Conservation (phyloP, 2,888 invertebrate genomes). For the Aplocera efformata region DNA sequence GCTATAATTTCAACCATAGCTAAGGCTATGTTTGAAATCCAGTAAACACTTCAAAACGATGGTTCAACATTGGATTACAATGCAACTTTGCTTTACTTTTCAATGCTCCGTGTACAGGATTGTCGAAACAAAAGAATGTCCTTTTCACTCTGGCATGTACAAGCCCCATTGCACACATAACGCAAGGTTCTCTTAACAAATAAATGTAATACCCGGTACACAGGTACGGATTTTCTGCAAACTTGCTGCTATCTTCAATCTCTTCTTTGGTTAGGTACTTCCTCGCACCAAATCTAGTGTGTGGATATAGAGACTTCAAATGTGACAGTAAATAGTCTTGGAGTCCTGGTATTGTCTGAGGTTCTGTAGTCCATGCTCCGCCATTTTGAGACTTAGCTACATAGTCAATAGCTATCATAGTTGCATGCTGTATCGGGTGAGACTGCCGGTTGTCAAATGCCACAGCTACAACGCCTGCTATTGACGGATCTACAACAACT, state of each 20-base stretch:
- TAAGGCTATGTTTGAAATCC: constrained; percentile 62
- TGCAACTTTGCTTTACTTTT: constrained; percentile 88
- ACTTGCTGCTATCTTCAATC: constrained; percentile 27
- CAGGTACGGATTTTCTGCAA: constrained; percentile 84
- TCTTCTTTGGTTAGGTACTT: constrained; percentile 52
- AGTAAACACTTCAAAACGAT: constrained; percentile 93
- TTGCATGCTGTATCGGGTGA: constrained; percentile 90
- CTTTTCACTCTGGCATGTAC: constrained; percentile 92
- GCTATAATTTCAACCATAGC: no score
- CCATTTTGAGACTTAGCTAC: constrained; percentile 91
- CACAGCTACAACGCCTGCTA: constrained; percentile 83
- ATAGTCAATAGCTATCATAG: constrained; percentile 92
- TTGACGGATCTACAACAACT: constrained; percentile 87
- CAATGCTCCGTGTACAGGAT: constrained; percentile 83
- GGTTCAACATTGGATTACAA: constrained; percentile 89
- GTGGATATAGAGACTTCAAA: constrained; percentile 51
- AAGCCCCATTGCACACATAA: constrained; percentile 97
- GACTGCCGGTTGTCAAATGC: constrained; percentile 78
- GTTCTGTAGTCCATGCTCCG: constrained; percentile 81
- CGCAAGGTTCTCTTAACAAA: constrained; percentile 91
- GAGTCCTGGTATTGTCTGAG: constrained; percentile 48
- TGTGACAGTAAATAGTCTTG: constrained; percentile 48
- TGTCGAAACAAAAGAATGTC: constrained; percentile 86
- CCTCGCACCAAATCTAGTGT: constrained; percentile 72
- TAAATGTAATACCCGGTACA: constrained; percentile 95